These are phyloP conservation scores for Chloroceryle inda DNA, from an alignment of 2,797 vertebrate genomes.

Conservation along the genomic window DNA sequence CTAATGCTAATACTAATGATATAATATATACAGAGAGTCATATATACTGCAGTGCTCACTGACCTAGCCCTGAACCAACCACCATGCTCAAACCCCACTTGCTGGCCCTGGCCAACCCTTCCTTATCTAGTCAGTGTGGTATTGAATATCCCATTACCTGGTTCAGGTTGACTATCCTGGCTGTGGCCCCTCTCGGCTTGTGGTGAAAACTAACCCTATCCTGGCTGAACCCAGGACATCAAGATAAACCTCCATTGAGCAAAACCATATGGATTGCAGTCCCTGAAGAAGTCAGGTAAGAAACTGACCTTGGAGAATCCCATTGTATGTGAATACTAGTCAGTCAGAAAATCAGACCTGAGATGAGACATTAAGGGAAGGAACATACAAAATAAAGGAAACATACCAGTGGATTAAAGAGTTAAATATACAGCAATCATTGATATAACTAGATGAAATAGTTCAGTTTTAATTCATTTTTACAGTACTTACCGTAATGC, in stretches of 20 bases:
- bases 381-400: background rate
- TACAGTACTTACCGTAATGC: background rate
- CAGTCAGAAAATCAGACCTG: background rate
- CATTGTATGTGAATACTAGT: background rate
- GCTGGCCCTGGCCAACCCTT: background rate
- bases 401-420: too few species aligned
- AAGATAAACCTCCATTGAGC: background rate
- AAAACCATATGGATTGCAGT: background rate
- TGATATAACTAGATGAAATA: background rate
- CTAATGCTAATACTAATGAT: too few species aligned
- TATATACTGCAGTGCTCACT: background rate
- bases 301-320: background rate
- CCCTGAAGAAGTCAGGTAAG: background rate
- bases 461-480: background rate
- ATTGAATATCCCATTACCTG: background rate
- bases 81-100: background rate
- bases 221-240: background rate
- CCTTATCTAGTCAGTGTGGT: background rate
- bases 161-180: too few species aligned
- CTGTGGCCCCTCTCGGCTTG: background rate
- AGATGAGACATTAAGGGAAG: background rate
- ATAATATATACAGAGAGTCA: background rate
- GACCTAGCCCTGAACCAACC: background rate
- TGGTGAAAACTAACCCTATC: background rate
- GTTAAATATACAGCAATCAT: background rate